Evolutionary conservation across 2,113 vertebrate genomes (phyloP).

Genomic region (Clarias macrocephalus): DNA sequence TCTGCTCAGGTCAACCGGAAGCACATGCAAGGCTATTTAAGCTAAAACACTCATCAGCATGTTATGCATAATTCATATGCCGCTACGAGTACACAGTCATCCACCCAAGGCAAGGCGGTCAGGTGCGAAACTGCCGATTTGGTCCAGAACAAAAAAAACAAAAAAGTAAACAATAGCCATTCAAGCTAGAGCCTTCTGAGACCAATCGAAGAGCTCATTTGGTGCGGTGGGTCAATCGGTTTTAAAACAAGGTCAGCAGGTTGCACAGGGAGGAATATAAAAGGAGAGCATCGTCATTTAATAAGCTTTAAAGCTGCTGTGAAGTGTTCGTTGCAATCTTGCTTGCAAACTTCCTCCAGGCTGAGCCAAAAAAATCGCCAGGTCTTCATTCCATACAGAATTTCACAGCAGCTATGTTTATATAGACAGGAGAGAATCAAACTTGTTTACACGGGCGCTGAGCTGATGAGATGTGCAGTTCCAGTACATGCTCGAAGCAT

Average conservation of each 20-base stretch:
- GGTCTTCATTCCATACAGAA: no score
- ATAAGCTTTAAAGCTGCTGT: background rate
- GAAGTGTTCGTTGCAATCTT: background rate
- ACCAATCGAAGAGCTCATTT: constrained; percentile 41
- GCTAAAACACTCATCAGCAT: constrained; percentile 1
- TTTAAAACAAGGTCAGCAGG: constrained; percentile 38
- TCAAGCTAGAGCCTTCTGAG: constrained; percentile 33
- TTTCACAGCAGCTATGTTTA: no score
- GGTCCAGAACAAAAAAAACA: constrained; percentile 3
- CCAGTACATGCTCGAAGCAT: no score
- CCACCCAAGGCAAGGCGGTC: constrained; percentile 20
- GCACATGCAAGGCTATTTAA: background rate
- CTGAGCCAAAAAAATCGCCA: rapidly evolving
- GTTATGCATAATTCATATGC: constrained; percentile 48
- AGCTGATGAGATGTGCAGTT: no score
- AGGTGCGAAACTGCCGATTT: constrained; percentile 33
- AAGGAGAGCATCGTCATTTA: constrained; percentile 5
- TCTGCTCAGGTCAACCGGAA: background rate
- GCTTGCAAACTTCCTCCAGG: background rate
- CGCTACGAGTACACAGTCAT: constrained; percentile 10
- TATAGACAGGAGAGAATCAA: no score
- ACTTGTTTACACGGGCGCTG: no score
- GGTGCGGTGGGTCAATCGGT: constrained; percentile 30
- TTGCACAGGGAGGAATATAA: constrained; percentile 6
- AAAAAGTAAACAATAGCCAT: constrained; percentile 8